Conservation (phyloP, 2,113 vertebrate genomes). For the Ranitomeya variabilis region DNA sequence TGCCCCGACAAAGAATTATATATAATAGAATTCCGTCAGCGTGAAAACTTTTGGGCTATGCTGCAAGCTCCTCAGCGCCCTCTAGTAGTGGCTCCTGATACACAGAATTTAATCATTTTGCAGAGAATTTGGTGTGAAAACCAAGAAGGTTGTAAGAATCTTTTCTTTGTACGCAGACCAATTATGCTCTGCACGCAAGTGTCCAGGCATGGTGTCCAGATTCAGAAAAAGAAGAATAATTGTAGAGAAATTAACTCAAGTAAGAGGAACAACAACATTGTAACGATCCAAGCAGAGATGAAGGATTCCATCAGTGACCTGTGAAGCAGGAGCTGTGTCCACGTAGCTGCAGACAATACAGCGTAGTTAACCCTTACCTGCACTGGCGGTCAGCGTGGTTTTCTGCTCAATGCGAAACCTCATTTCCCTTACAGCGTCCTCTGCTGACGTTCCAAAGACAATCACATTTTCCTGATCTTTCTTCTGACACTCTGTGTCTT, state of each 20-base stretch:
- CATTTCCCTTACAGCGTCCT: conserved; percentile 95
- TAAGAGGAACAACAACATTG: not conserved
- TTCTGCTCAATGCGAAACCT: conserved; percentile 94
- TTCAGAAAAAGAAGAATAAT: not conserved
- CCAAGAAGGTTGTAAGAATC: not conserved
- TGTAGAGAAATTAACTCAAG: not conserved
- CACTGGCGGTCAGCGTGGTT: conserved; percentile 91
- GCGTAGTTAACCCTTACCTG: conserved; percentile 76
- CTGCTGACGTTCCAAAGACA: conserved; percentile 86
- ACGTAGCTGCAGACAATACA: not conserved
- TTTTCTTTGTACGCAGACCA: not conserved
- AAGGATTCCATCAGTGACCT: not conserved
- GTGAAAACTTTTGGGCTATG: too few relatives aligned
- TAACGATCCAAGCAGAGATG: not conserved
- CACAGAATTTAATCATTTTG: not conserved
- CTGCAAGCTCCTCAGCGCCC: too few relatives aligned
- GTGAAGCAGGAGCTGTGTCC: not conserved
- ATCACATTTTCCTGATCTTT: conserved; percentile 60
- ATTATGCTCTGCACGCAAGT: not conserved
- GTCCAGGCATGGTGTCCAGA: not conserved
- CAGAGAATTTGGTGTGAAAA: not conserved
- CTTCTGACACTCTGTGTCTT: conserved; percentile 59
- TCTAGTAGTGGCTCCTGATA: too few relatives aligned
- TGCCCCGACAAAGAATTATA: too few relatives aligned
- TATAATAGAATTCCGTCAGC: too few relatives aligned